phyloP scores from a whole-genome alignment of 2,797 vertebrate genomes.

The Otus scops region DNA sequence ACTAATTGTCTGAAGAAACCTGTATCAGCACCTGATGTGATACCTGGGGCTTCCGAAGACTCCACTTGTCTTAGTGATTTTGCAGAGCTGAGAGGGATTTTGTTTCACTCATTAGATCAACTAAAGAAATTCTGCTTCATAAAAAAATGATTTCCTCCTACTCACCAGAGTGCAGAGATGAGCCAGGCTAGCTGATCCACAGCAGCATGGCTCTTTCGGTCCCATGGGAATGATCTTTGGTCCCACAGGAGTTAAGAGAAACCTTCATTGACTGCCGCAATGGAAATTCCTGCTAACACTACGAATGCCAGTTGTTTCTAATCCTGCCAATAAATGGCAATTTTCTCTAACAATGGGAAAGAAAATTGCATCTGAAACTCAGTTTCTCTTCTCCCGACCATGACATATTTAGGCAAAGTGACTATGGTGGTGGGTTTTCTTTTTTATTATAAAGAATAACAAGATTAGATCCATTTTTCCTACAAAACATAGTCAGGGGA shows the following conservation, averaged over 20 bases:
- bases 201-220: not conserved
- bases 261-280: not conserved
- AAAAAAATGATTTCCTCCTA: not conserved
- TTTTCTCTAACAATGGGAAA: not conserved
- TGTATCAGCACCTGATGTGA: not conserved
- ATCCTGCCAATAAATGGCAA: not conserved
- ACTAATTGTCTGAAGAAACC: slow-evolving; percentile 54
- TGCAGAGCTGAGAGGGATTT: not conserved
- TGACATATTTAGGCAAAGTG: not conserved
- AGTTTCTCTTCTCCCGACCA: not conserved
- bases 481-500: not conserved
- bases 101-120: not conserved
- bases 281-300: not conserved
- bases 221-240: not conserved
- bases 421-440: not conserved
- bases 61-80: not conserved
- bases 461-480: not conserved
- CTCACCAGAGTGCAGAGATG: not conserved
- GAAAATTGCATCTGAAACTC: not conserved
- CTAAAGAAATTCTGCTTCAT: not conserved
- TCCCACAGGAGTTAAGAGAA: not conserved
- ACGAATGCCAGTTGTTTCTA: not conserved
- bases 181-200: not conserved
- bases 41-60: not conserved
- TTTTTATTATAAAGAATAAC: not conserved